Evolutionary conservation across 64 coral and sea anemone species (phyloP).

Genomic region (Montipora sp.): DNA sequence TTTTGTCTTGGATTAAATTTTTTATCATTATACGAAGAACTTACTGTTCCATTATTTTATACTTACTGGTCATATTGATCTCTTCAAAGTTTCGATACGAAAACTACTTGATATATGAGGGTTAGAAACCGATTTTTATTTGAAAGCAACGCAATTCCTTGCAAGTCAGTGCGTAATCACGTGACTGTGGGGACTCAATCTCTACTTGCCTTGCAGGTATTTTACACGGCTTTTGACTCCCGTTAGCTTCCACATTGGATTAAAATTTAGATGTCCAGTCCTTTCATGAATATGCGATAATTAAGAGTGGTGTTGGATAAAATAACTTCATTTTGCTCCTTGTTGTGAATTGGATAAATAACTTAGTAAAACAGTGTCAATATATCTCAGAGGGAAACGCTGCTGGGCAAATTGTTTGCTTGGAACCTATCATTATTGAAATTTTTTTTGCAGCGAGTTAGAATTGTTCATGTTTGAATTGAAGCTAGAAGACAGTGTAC

Average conservation of each 20-base stretch:
- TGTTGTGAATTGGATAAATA: not conserved
- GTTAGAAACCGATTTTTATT: no score
- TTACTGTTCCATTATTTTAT: not conserved
- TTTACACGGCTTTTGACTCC: not conserved
- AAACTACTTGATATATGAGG: not conserved
- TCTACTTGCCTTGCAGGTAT: not conserved
- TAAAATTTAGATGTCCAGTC: not conserved
- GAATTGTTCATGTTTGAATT: slow-evolving; percentile 12
- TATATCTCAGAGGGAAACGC: not conserved
- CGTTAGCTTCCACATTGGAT: not conserved
- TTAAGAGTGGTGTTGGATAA: not conserved
- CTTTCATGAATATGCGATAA: not conserved
- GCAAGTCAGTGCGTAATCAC: no score
- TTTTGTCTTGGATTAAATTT: no score
- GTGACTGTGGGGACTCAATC: no score
- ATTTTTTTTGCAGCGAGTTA: not conserved
- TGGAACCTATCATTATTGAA: not conserved
- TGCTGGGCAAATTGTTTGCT: not conserved
- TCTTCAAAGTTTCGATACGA: not conserved
- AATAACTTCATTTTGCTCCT: not conserved
- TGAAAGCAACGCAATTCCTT: no score
- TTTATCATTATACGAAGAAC: no score
- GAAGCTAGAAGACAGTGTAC: slow-evolving; percentile 18
- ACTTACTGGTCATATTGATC: slow-evolving; percentile 13
- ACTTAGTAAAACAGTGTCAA: not conserved